Conservation (phyloP, 2,888 invertebrate genomes). For the Heliothis peltigera region DNA sequence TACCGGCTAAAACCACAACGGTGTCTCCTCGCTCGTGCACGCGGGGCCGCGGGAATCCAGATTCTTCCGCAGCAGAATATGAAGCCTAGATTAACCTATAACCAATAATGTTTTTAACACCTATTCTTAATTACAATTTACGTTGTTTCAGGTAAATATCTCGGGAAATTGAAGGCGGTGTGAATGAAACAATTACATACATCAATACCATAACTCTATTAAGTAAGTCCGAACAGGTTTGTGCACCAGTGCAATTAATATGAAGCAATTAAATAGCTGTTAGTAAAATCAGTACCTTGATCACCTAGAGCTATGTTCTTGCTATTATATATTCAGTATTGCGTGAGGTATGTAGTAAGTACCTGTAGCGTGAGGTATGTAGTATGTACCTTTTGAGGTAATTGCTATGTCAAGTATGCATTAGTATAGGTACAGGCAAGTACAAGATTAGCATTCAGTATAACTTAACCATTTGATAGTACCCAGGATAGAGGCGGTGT, state of each 20-base stretch:
- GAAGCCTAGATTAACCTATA: too few species aligned
- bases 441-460: background rate
- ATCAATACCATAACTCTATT: conserved; percentile 35
- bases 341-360: conserved; percentile 19
- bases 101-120: background rate
- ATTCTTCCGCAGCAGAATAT: too few species aligned
- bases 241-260: conserved; percentile 39
- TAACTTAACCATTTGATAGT: too few species aligned
- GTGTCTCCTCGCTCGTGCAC: too few species aligned
- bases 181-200: conserved; percentile 28
- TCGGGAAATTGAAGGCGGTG: conserved; percentile 15
- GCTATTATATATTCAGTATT: conserved; percentile 36
- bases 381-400: conserved; percentile 4
- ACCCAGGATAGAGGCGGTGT: too few species aligned
- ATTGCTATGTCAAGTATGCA: background rate
- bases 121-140: conserved; percentile 18
- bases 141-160: conserved; percentile 57
- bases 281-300: conserved; percentile 54
- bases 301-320: conserved; percentile 36
- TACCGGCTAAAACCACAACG: too few species aligned
- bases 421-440: background rate
- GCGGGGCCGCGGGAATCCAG: too few species aligned
- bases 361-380: background rate
- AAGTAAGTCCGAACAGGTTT: conserved; percentile 53
- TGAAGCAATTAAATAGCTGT: conserved; percentile 53